Evolutionary conservation across 2,113 vertebrate species (phyloP).

Genomic region (Xiphophorus hellerii): DNA sequence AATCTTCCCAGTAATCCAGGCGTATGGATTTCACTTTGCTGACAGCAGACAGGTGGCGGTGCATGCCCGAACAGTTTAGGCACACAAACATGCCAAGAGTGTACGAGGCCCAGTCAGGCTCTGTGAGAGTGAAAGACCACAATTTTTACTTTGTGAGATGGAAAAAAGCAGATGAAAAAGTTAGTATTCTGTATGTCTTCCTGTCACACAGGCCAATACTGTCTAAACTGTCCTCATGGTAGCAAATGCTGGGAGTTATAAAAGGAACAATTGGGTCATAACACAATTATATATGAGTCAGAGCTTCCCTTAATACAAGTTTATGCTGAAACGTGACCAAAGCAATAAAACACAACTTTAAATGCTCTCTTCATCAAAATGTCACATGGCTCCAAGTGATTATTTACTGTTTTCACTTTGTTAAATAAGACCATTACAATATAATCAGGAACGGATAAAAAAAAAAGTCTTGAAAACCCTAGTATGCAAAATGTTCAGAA

Average conservation of each 20-base stretch:
- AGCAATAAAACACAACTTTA: conserved; percentile 1
- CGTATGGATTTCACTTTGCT: conserved; percentile 91
- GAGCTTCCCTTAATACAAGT: conserved; percentile 38
- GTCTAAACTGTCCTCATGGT: background rate
- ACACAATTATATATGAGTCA: conserved; percentile 7
- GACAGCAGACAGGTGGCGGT: conserved; percentile 86
- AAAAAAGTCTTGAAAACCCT: background rate
- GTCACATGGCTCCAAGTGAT: background rate
- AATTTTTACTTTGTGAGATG: background rate
- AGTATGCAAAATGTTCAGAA: background rate
- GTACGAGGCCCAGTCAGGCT: conserved; percentile 92
- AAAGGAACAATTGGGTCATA: conserved; percentile 48
- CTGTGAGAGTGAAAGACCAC: conserved; percentile 63
- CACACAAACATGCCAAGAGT: conserved; percentile 92
- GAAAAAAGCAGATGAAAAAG: background rate
- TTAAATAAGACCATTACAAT: background rate
- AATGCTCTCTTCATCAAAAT: conserved; percentile 8
- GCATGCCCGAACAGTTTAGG: conserved; percentile 89
- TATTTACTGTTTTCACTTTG: background rate
- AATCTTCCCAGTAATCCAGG: conserved; percentile 91
- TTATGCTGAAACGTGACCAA: conserved; percentile 1
- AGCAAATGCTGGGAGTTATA: background rate
- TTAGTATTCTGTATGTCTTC: background rate
- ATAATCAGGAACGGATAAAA: background rate
- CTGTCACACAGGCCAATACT: background rate